Conservation (phyloP, 2,888 invertebrate genomes). For the Deladenus siricidicola region DNA sequence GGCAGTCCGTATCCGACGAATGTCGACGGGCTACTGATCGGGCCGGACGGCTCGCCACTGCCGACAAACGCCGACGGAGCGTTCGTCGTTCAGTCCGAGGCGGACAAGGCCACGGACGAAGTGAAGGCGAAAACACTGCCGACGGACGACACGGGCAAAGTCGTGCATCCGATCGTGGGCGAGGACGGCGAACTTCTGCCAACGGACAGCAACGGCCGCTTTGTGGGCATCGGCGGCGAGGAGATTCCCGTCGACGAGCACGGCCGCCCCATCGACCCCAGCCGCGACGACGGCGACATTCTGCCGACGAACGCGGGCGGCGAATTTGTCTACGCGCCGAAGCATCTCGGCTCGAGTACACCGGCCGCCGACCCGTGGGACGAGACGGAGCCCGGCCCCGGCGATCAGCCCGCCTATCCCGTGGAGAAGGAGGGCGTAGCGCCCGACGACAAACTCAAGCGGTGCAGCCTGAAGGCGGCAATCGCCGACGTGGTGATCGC, state of each 20-base stretch:
- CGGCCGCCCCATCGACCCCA: conserved; percentile 29
- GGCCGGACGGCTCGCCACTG: conserved; percentile 22
- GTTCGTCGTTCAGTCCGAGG: conserved; percentile 12
- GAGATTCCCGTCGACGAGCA: conserved; percentile 20
- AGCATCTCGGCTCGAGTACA: neutral
- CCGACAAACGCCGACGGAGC: conserved; percentile 16
- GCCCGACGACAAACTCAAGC: conserved; percentile 3
- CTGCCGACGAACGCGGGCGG: conserved; percentile 29
- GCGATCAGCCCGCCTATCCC: conserved; percentile 7
- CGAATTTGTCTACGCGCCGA: conserved; percentile 20
- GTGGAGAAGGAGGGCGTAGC: conserved; percentile 4
- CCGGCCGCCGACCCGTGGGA: neutral
- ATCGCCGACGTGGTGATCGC: conserved; percentile 14
- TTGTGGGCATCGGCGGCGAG: conserved; percentile 12
- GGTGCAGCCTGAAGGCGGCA: conserved; percentile 9
- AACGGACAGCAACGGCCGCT: conserved; percentile 20
- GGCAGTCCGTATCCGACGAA: conserved; percentile 14
- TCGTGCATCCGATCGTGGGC: conserved; percentile 31
- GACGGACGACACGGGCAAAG: conserved; percentile 29
- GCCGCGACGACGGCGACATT: conserved; percentile 35
- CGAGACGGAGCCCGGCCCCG: neutral
- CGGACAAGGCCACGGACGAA: neutral
- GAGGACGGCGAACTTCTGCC: conserved; percentile 20
- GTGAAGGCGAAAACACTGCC: conserved; percentile 21
- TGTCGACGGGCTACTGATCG: conserved; percentile 12